Percentiles rank a stretch among this genome's conserved stretches.
These are phyloP conservation scores for Ramazzottius varieornatus DNA, from an alignment of 2,888 invertebrate species.

Conservation along the genomic window DNA sequence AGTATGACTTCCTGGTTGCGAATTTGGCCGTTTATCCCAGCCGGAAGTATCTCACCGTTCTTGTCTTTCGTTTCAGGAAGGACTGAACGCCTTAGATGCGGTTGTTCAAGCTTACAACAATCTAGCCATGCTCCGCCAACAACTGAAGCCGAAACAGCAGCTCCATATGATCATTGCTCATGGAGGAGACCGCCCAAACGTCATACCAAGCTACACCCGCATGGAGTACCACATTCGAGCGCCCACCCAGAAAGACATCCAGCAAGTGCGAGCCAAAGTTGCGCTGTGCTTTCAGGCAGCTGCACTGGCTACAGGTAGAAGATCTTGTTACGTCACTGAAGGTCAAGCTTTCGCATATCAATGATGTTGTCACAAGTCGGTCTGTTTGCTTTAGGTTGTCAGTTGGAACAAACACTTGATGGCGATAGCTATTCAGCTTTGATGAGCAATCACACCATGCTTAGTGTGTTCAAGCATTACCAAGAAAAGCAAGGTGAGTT, in stretches of 20 bases:
- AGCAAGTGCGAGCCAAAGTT: constrained; percentile 12
- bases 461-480: neutral
- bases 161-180: constrained; percentile 15
- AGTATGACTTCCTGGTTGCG: neutral
- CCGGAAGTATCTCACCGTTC: too few relatives aligned
- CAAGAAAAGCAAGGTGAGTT: neutral
- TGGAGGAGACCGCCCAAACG: constrained; percentile 11
- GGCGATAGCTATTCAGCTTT: neutral
- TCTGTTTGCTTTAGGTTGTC: neutral
- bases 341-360: neutral
- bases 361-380: too few relatives aligned
- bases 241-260: constrained; percentile 14
- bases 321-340: neutral
- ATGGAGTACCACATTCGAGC: constrained; percentile 15
- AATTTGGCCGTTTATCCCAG: too few relatives aligned
- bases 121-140: constrained; percentile 20
- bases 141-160: constrained; percentile 20
- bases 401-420: neutral
- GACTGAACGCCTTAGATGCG: constrained; percentile 23
- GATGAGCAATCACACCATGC: neutral
- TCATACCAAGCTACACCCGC: constrained; percentile 15
- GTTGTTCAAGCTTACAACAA: constrained; percentile 21
- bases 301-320: constrained; percentile 10
- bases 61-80: too few relatives aligned
- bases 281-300: constrained; percentile 15